Percentiles rank a stretch among this genome's conserved stretches.
Conservation (phyloP, 1,140 invertebrate species). For the Cotesia vestalis region DNA sequence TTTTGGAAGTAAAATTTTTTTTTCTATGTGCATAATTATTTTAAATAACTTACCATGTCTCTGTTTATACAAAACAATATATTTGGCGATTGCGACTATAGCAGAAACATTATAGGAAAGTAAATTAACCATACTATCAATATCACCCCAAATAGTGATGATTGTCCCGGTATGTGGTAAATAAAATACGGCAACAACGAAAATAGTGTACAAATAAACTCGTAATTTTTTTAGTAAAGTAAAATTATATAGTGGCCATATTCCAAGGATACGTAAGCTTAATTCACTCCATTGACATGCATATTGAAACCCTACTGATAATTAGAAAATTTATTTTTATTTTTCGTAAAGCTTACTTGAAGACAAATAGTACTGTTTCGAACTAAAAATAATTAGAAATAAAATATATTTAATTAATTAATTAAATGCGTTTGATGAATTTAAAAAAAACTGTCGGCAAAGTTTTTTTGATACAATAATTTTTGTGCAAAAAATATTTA, state of each 20-base stretch:
- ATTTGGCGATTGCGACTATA: not conserved
- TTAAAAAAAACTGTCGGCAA: no score
- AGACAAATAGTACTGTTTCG: no score
- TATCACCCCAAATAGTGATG: no score
- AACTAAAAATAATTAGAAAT: no score
- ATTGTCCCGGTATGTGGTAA: not conserved
- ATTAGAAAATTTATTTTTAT: not conserved
- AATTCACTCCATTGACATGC: constrained; percentile 12
- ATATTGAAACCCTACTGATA: constrained; percentile 17
- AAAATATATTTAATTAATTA: no score
- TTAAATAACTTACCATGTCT: not conserved
- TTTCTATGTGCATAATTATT: not conserved
- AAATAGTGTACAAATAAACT: not conserved
- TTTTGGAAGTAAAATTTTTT: no score
- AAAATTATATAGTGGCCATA: constrained; percentile 26
- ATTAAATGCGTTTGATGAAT: no score
- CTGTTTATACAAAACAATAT: not conserved
- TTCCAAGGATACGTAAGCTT: constrained; percentile 24
- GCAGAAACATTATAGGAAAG: no score
- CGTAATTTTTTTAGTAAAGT: not conserved
- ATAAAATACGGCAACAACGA: not conserved
- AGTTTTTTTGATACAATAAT: no score
- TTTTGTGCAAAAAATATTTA: no score
- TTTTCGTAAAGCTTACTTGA: constrained; percentile 20
- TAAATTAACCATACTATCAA: no score